Percentiles rank a stretch among this genome's conserved stretches.
Conservation (phyloP, 2,113 vertebrate genomes). For the Oryzias curvinotus region DNA sequence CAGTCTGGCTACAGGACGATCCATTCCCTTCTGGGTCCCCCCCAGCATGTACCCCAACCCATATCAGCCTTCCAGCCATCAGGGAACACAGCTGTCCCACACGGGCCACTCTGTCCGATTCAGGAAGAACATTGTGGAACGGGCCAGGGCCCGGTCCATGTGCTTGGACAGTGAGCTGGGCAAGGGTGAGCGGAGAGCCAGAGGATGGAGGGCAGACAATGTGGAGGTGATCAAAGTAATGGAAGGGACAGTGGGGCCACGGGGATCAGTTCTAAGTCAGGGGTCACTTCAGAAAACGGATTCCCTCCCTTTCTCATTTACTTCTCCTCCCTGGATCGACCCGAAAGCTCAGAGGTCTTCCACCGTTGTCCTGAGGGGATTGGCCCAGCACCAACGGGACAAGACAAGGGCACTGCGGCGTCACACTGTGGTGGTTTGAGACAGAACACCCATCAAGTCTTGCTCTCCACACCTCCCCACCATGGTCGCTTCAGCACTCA, state of each 20-base stretch:
- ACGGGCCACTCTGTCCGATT: conserved; percentile 60
- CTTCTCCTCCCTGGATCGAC: conserved; percentile 17
- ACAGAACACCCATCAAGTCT: too few relatives aligned
- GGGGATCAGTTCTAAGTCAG: conserved; percentile 12
- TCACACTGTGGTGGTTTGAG: conserved; percentile 84
- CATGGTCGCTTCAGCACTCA: too few relatives aligned
- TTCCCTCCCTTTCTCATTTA: conserved; percentile 11
- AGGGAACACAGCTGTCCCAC: conserved; percentile 69
- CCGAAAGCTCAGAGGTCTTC: conserved; percentile 61
- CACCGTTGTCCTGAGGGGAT: conserved; percentile 77
- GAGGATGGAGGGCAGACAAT: conserved; percentile 30
- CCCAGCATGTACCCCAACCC: conserved; percentile 26
- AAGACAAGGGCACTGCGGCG: conserved; percentile 83
- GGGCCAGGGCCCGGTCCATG: conserved; percentile 69
- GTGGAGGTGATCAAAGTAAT: conserved; percentile 48
- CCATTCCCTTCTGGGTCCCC: conserved; percentile 52
- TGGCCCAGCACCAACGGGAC: conserved; percentile 75
- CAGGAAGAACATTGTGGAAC: conserved; percentile 76
- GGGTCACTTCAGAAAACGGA: conserved; percentile 17
- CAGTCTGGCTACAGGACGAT: conserved; percentile 2
- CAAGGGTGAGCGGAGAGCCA: conserved; percentile 16
- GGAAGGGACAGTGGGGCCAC: conserved; percentile 3
- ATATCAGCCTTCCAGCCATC: conserved; percentile 3
- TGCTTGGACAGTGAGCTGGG: conserved; percentile 62
- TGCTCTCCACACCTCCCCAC: too few relatives aligned